These are phyloP conservation scores for Arctopsyche grandis DNA, from an alignment of 1,140 invertebrate species.

Conservation along the genomic window DNA sequence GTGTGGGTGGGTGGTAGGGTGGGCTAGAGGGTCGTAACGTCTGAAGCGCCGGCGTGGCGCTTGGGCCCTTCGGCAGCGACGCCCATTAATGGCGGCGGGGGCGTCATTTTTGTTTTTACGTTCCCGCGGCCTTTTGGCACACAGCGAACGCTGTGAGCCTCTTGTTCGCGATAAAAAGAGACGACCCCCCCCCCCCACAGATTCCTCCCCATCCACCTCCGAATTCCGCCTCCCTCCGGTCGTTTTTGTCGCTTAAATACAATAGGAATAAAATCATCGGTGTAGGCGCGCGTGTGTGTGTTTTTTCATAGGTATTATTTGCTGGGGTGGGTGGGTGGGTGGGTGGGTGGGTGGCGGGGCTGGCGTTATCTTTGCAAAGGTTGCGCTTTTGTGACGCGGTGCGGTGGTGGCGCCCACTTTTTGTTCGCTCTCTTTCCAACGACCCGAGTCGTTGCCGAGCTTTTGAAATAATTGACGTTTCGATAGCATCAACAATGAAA, in stretches of 20 bases:
- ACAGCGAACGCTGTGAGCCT: constrained; percentile 46
- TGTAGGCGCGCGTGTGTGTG: constrained; percentile 25
- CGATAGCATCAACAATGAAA: constrained; percentile 49
- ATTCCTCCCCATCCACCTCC: not conserved
- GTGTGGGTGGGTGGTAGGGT: constrained; percentile 51
- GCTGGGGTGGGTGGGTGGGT: too few species aligned
- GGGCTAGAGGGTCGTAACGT: constrained; percentile 58
- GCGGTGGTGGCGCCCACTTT: constrained; percentile 5
- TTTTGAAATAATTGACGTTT: constrained; percentile 51
- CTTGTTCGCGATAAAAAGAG: constrained; percentile 54
- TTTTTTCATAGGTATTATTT: constrained; percentile 37
- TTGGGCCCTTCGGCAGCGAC: constrained; percentile 30
- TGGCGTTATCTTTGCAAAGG: constrained; percentile 52
- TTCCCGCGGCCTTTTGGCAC: constrained; percentile 49
- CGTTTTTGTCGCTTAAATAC: constrained; percentile 48
- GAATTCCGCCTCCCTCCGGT: constrained; percentile 31
- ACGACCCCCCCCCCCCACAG: constrained; percentile 35
- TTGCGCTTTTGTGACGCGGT: constrained; percentile 52
- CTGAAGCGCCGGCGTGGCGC: constrained; percentile 10
- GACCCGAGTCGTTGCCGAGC: constrained; percentile 34
- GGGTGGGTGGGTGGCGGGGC: too few species aligned
- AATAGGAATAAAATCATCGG: constrained; percentile 44
- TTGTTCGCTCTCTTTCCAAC: constrained; percentile 36
- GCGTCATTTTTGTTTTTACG: constrained; percentile 56
- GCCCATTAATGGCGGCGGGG: constrained; percentile 52